Evolutionary conservation across 1,140 invertebrate species (phyloP).

Genomic region (Coelopa frigida): DNA sequence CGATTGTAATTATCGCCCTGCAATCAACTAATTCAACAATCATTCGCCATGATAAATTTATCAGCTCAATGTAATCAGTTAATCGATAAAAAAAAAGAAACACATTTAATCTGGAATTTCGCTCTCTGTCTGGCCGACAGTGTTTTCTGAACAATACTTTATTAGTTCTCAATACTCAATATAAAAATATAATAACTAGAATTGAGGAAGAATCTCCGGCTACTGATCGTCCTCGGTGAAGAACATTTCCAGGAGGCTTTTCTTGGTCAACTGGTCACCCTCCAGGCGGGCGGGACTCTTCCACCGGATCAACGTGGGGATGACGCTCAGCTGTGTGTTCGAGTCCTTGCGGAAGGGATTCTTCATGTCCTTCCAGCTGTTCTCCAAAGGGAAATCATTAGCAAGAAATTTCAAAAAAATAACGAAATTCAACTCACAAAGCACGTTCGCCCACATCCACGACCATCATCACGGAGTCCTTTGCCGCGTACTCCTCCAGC

Average conservation of each 20-base stretch:
- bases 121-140: no score
- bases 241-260: slow-evolving; percentile 58
- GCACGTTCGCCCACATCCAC: slow-evolving; percentile 58
- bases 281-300: slow-evolving; percentile 58
- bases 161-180: no score
- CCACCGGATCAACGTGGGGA: slow-evolving; percentile 64
- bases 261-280: slow-evolving; percentile 57
- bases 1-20: no score
- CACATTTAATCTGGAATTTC: no score
- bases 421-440: slow-evolving; percentile 9
- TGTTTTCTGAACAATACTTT: no score
- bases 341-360: slow-evolving; percentile 60
- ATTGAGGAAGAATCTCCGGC: no score
- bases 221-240: slow-evolving; percentile 47
- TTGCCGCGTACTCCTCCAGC: slow-evolving; percentile 45
- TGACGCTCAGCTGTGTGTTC: slow-evolving; percentile 53
- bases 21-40: no score
- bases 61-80: no score
- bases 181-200: no score
- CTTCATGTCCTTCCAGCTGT: slow-evolving; percentile 49
- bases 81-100: no score
- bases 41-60: no score
- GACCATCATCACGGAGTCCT: slow-evolving; percentile 50
- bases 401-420: background rate
- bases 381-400: no score